Evolutionary conservation across 2,888 invertebrate genomes (phyloP).

Genomic region (Luperina testacea): DNA sequence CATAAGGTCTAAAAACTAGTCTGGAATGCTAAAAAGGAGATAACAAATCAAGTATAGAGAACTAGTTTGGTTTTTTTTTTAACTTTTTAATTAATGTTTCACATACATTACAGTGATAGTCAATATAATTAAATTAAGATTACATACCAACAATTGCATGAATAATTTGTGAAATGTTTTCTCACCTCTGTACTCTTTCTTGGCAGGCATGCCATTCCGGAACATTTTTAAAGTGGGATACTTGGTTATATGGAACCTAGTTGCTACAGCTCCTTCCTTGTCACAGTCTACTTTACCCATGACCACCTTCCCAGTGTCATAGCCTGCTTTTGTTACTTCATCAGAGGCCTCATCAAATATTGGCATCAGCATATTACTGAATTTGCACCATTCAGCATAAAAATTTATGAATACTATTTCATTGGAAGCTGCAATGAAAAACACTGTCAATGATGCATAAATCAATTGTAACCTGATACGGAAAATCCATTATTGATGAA

Average conservation of each 20-base stretch:
- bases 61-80: neutral
- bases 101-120: neutral
- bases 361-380: constrained; percentile 98
- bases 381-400: constrained; percentile 99
- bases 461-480: neutral
- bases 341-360: constrained; percentile 99
- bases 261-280: constrained; percentile 95
- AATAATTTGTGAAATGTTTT: neutral
- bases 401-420: constrained; percentile 99
- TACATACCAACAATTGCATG: neutral
- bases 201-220: constrained; percentile 96
- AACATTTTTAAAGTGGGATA: constrained; percentile 99
- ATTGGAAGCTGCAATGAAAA: constrained; percentile 94
- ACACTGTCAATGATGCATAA: constrained; percentile 56
- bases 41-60: neutral
- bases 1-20: neutral
- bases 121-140: constrained; percentile 24
- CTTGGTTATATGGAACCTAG: constrained; percentile 98
- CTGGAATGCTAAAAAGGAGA: constrained; percentile 8
- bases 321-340: constrained; percentile 94
- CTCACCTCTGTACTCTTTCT: constrained; percentile 96
- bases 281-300: constrained; percentile 99
- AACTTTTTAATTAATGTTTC: neutral
- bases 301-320: constrained; percentile 95
- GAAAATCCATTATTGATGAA: constrained; percentile 14